A percentile compares a stretch with the other conserved stretches of the same genome.
These are phyloP conservation scores for Malurus cyaneus DNA, from an alignment of 2,113 vertebrate species.

Conservation along the genomic window DNA sequence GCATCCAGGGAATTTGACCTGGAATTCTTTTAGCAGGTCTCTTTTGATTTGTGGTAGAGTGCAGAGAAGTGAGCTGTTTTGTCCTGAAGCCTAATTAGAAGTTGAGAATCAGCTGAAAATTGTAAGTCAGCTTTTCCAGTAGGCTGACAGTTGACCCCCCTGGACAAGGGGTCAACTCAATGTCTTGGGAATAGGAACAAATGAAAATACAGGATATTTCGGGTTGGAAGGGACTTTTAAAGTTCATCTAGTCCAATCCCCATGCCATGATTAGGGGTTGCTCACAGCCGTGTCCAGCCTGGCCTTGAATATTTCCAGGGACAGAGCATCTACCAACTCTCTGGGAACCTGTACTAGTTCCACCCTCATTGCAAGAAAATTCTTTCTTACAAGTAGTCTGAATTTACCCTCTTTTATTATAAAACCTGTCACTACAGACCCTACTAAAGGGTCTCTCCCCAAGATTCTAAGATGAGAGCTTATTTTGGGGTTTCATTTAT, in stretches of 20 bases:
- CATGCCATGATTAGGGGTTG: neutral
- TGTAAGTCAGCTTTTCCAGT: neutral
- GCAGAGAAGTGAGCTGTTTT: neutral
- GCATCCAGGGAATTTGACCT: neutral
- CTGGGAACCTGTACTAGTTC: neutral
- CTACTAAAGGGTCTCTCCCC: neutral
- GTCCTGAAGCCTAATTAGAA: neutral
- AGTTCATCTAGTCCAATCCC: neutral
- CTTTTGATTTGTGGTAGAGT: neutral
- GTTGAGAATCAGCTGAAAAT: neutral
- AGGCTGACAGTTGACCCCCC: neutral
- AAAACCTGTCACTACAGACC: neutral
- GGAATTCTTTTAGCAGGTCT: neutral
- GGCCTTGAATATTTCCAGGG: neutral
- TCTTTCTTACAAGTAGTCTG: neutral
- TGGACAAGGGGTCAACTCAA: neutral
- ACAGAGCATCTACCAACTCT: neutral
- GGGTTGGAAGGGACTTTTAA: neutral
- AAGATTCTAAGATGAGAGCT: neutral
- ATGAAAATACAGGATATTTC: neutral
- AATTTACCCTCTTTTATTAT: neutral
- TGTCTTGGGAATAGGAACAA: neutral
- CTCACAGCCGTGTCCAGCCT: neutral
- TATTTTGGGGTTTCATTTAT: neutral
- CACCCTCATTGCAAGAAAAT: neutral